phyloP scores from a whole-genome alignment of 2,113 vertebrate genomes.

The Turdus rufiventris region DNA sequence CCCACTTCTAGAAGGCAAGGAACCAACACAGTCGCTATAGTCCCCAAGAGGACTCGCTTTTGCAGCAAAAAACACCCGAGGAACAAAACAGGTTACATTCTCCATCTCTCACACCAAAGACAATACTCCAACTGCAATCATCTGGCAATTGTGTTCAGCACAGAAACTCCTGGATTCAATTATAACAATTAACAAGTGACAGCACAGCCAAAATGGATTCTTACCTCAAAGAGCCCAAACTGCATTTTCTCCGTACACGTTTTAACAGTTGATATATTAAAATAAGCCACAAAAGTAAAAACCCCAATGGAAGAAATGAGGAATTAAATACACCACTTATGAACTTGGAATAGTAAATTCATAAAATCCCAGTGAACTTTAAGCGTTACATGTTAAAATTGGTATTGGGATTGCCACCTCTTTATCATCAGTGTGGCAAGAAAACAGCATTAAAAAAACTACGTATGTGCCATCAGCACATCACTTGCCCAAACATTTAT shows the following conservation, averaged over 20 bases:
- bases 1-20: fast-evolving
- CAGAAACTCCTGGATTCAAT: neutral
- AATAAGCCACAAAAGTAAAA: neutral
- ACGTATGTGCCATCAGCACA: fast-evolving
- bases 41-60: fast-evolving
- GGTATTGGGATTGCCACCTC: neutral
- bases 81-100: neutral
- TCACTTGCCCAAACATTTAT: neutral
- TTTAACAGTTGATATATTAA: neutral
- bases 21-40: neutral
- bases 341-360: neutral
- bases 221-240: neutral
- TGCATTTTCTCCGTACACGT: neutral
- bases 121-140: neutral
- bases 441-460: neutral
- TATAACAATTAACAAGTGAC: neutral
- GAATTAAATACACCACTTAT: neutral
- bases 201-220: neutral
- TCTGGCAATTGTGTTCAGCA: fast-evolving
- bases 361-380: neutral
- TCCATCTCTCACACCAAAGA: neutral
- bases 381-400: neutral
- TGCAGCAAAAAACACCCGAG: neutral
- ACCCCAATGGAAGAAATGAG: neutral
- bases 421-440: neutral